Evolutionary conservation across 2,113 vertebrate species (phyloP).

Genomic region (Corythornis cristatus): DNA sequence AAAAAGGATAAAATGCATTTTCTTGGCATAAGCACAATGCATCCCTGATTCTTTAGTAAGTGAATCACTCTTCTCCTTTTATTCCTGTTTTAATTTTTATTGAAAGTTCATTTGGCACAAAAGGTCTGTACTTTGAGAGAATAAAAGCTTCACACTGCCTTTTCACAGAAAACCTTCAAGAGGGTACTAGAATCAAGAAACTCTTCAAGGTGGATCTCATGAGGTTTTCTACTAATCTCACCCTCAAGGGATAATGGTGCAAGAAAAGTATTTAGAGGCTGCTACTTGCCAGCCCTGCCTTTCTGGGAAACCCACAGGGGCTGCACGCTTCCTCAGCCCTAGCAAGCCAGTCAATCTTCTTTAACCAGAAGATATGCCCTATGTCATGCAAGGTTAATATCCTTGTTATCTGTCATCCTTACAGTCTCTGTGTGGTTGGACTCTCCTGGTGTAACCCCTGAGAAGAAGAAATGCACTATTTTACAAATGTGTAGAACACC

Average conservation of each 20-base stretch:
- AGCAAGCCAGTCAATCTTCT: neutral
- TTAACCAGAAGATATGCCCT: neutral
- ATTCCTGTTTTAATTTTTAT: neutral
- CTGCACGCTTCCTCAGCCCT: neutral
- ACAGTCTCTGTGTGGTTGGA: neutral
- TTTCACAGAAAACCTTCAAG: neutral
- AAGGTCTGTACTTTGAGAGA: neutral
- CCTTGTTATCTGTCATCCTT: neutral
- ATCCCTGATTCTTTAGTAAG: neutral
- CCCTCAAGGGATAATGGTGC: neutral
- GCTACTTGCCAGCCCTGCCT: neutral
- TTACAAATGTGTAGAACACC: neutral
- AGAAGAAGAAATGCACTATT: neutral
- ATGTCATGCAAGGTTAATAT: neutral
- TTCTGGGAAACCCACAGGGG: neutral
- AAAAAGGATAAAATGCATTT: conserved; percentile 10
- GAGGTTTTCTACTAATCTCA: neutral
- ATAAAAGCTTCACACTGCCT: neutral
- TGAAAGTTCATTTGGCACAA: neutral
- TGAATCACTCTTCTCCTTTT: neutral
- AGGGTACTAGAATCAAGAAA: neutral
- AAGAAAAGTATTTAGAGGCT: neutral
- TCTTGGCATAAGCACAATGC: neutral
- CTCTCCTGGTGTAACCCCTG: neutral
- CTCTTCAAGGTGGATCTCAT: conserved; percentile 3